Conservation (phyloP, 2,113 vertebrate species). For the Butorides virescens region DNA sequence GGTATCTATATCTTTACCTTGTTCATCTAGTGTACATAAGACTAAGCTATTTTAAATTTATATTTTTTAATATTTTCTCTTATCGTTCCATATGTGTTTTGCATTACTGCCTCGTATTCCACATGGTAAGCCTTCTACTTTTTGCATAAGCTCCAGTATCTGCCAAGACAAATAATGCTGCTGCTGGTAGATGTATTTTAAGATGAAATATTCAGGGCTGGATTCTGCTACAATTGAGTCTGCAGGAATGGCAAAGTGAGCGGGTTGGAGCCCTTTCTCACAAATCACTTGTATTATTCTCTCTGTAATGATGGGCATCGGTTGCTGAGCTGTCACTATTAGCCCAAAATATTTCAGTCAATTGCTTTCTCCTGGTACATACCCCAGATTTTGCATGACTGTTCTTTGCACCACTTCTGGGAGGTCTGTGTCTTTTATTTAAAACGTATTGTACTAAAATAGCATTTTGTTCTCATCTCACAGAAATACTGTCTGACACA, state of each 20-base stretch:
- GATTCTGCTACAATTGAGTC: not conserved
- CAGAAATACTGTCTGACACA: not conserved
- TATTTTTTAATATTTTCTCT: not conserved
- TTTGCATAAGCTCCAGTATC: slow-evolving; percentile 15
- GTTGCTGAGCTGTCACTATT: not conserved
- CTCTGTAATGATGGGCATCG: not conserved
- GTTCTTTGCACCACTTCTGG: not conserved
- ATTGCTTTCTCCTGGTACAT: not conserved
- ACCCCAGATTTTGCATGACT: not conserved
- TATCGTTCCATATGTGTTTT: slow-evolving; percentile 36
- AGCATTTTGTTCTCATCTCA: not conserved
- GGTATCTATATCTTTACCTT: not conserved
- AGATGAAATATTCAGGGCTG: slow-evolving; percentile 2
- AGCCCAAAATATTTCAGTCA: not conserved
- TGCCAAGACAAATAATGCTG: not conserved
- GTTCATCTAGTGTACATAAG: not conserved
- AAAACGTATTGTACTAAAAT: not conserved
- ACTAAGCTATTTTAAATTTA: not conserved
- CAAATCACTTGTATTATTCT: not conserved
- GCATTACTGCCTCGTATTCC: slow-evolving; percentile 43
- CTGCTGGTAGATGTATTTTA: slow-evolving; percentile 2
- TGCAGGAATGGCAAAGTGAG: not conserved
- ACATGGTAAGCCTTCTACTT: slow-evolving; percentile 56
- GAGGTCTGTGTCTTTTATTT: not conserved
- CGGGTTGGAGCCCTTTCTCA: not conserved